phyloP scores from a whole-genome alignment of 2,797 vertebrate genomes.

The Smutsia gigantea region DNA sequence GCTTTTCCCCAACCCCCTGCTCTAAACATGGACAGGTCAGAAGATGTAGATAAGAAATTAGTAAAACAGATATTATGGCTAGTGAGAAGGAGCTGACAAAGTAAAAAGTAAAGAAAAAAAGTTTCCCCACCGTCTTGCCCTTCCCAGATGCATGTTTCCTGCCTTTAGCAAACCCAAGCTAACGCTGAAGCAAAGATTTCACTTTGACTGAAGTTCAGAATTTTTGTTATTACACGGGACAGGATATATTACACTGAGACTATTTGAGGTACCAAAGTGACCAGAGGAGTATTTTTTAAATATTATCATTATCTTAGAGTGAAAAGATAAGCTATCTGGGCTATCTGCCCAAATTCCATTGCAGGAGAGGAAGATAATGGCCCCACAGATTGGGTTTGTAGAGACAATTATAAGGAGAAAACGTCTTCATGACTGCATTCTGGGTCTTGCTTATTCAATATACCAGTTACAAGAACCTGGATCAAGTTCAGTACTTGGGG shows the following conservation, averaged over 20 bases:
- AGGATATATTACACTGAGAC: background rate
- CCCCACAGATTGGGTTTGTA: background rate
- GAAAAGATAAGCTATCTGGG: slow-evolving; percentile 27
- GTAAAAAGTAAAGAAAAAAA: background rate
- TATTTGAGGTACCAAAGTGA: background rate
- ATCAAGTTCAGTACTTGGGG: background rate
- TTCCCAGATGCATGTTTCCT: background rate
- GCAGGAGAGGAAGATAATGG: background rate
- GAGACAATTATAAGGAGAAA: background rate
- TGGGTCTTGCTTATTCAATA: background rate
- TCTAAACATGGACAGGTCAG: background rate
- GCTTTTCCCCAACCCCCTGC: no score
- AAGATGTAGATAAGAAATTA: background rate
- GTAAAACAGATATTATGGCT: background rate
- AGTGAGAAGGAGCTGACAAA: background rate
- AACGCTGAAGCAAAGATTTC: background rate
- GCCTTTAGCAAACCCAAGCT: background rate
- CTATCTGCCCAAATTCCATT: slow-evolving; percentile 40
- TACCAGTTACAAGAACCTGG: background rate
- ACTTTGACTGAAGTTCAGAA: background rate
- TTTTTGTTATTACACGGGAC: background rate
- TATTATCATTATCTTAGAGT: background rate
- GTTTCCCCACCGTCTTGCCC: fast-evolving
- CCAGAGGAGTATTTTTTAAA: background rate
- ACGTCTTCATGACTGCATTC: background rate